phyloP scores from a whole-genome alignment of 2,888 invertebrate species.

The Resseliella maxima region DNA sequence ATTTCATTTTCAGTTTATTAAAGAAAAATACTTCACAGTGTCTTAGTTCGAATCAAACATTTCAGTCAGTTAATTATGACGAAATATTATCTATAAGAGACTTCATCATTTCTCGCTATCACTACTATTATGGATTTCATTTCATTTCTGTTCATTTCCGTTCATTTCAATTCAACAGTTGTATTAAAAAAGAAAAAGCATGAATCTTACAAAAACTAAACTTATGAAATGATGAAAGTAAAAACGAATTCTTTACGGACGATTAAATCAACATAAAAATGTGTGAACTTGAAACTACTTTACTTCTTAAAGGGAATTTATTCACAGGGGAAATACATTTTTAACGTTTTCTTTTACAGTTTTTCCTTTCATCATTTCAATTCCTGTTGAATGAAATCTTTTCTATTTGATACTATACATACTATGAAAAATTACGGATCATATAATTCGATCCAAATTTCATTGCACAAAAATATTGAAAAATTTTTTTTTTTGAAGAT shows the following conservation, averaged over 20 bases:
- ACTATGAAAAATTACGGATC: too few relatives aligned
- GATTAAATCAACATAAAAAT: not conserved
- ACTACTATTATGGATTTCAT: not conserved
- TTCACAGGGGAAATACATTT: not conserved
- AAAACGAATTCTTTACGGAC: not conserved
- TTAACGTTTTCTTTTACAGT: not conserved
- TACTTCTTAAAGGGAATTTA: not conserved
- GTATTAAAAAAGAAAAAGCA: not conserved
- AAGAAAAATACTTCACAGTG: conserved; percentile 3
- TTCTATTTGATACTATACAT: too few relatives aligned
- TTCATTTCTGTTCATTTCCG: not conserved
- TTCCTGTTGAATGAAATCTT: too few relatives aligned
- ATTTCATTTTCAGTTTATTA: not conserved
- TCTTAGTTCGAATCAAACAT: not conserved
- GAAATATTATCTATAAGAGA: not conserved
- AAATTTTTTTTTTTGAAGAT: too few relatives aligned
- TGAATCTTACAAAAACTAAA: not conserved
- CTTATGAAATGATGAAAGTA: not conserved
- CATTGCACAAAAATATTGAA: too few relatives aligned
- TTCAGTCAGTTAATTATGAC: not conserved
- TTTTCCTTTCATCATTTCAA: too few relatives aligned
- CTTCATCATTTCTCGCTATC: not conserved
- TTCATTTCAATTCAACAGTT: not conserved
- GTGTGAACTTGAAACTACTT: not conserved
- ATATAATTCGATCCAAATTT: too few relatives aligned